Evolutionary conservation across 2,797 vertebrate species (phyloP), one percentile per base, ranked within the genome.

Genomic region (Hypotaenidia philippensis): DNA sequence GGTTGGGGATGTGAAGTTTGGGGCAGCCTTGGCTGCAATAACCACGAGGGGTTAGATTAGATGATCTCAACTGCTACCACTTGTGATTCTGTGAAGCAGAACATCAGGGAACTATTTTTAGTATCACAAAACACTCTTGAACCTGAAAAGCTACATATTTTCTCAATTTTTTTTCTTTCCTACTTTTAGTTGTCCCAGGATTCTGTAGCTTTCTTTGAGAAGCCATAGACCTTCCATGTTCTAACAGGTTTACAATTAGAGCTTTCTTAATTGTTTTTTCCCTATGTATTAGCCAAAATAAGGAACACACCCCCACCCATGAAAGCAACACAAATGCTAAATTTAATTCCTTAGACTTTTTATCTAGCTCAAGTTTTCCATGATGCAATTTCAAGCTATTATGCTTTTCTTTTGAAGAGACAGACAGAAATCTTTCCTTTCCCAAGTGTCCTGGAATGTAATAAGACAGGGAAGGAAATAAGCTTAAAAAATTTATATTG

Each of bases 401-500:
- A 75, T 45, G 61, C 5, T 91, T 76, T 68, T 80, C 8, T 71
- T 75, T 44, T 32, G 79, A 93, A 65, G 31, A 57, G 9, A n/a
- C 2, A 53, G 17, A 53, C 26, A 81, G 50, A 83, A 91, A 74
- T 29, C 16, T 50, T 87, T 74, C 38, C 16, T 65, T 25, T 92
- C 89, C 61, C 61, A 69, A 72, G 41, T 38, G 60, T 71, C 61
- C 50, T 83, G 82, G 89, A 94, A 81, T 65, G 27, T 70, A 91
- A 89, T 61, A 65, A 87, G 61, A 95, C 93, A 71, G 3, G 29
- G 36, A 91, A 90, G 27, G 61, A 86, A 87, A 91, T 50, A 44
- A 29, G 5, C 22, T 87, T 94, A 89, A 93, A 96, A 93, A 96
- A 83, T 94, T 95, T 75, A 91, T 86, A 76, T 55, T 76, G 66